Evolutionary conservation across 1,140 invertebrate genomes (phyloP).

Genomic region (Diprion similis): DNA sequence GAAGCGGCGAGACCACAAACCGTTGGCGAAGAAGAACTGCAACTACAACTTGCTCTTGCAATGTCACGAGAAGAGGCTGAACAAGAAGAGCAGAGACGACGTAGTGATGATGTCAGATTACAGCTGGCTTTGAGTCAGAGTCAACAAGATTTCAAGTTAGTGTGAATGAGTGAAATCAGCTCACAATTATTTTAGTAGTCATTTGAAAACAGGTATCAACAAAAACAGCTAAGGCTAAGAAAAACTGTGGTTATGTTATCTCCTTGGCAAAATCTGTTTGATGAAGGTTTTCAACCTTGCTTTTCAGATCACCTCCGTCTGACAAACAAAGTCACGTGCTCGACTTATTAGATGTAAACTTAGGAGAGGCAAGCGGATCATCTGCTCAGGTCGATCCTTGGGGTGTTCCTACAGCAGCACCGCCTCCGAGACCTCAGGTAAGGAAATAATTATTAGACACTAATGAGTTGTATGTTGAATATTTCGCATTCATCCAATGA

Average conservation of each 20-base stretch:
- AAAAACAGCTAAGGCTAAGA: slow-evolving; percentile 10
- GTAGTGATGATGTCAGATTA: slow-evolving; percentile 92
- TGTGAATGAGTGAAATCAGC: slow-evolving; percentile 22
- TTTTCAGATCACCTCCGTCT: slow-evolving; percentile 51
- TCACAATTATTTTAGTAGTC: slow-evolving; percentile 3
- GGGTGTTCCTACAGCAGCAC: slow-evolving; percentile 69
- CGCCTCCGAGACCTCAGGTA: slow-evolving; percentile 61
- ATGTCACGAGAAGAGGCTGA: slow-evolving; percentile 99
- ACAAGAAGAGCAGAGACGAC: slow-evolving; percentile 90
- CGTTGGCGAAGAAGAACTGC: slow-evolving; percentile 96
- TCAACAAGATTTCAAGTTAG: slow-evolving; percentile 87
- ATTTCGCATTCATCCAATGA: slow-evolving; percentile 43
- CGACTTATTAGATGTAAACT: slow-evolving; percentile 82
- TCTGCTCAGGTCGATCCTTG: slow-evolving; percentile 72
- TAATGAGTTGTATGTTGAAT: too few species aligned
- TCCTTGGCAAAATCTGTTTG: background rate
- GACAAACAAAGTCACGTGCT: slow-evolving; percentile 76
- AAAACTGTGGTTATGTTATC: slow-evolving; percentile 3
- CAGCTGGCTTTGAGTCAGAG: slow-evolving; percentile 94
- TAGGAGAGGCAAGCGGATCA: slow-evolving; percentile 66
- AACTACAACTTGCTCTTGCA: slow-evolving; percentile 95
- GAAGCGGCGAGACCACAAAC: slow-evolving; percentile 95
- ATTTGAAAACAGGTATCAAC: background rate
- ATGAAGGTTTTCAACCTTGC: slow-evolving; percentile 11
- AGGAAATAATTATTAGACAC: slow-evolving; percentile 11